Evolutionary conservation across 2,797 vertebrate species (phyloP), one percentile per base, ranked within the genome.

Genomic region (Novumbra hubbsi): DNA sequence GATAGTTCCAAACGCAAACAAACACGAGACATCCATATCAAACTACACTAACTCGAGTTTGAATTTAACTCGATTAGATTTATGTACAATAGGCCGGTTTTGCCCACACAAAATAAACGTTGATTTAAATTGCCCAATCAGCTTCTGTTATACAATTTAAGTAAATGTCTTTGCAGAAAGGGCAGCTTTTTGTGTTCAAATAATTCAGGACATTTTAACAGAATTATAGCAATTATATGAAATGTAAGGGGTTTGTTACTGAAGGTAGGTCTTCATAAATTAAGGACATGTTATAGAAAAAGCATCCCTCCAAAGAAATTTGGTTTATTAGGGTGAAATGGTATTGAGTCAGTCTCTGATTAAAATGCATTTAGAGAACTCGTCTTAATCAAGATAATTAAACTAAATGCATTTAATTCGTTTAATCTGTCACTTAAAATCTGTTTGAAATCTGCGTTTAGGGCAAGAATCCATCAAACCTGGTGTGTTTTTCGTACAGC

Each of bases 281-380:
- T 41, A 45, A 45, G 12, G 41, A 45, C 41, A 12, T 45, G 9
- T 45, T 45, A 45, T 12, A 45, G 3, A 45, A 45, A 45, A 1
- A 49, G 28, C 27, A n/a, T 4, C 21, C 11, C 57, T 19, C 70
- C 70, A 19, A 16, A 62, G 21, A 74, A 16, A 14, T n/a, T 50
- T 57, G 14, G 48, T 72, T 48, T 50, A 69, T 19, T 2, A 27
- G 38, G 68, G 45, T 57, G 76, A 86, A 87, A 85, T 85, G 73
- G 70, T 80, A 75, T 81, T 74, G 21, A 4, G 32, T 19, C 28
- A 48, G 48, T 52, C 38, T 78, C 55, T 70, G 50, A 41, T 77
- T 67, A 85, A 86, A 88, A 88, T 88, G 81, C 77, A 86, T 88
- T 89, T 85, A 86, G 75, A 87, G 70, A 83, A 90, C 86, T 91